Percentiles rank a stretch among this genome's conserved stretches.
phyloP scores from a whole-genome alignment of 2,113 vertebrate species.

The Rhagologus leucostigma region DNA sequence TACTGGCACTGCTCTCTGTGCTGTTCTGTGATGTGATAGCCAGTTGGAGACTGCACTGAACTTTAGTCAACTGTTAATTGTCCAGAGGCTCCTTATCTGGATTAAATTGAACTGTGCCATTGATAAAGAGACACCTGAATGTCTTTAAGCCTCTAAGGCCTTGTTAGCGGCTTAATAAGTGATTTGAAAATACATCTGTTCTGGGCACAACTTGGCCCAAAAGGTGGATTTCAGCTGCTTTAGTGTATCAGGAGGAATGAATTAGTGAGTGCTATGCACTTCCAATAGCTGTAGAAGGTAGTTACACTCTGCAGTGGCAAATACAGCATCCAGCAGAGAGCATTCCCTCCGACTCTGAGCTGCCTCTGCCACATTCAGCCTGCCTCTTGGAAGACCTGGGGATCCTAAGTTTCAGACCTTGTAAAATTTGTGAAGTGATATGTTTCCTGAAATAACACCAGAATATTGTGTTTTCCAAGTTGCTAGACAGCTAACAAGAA shows the following conservation, averaged over 20 bases:
- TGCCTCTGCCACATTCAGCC: not conserved
- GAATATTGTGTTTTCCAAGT: not conserved
- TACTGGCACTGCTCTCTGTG: not conserved
- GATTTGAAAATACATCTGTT: conserved; percentile 55
- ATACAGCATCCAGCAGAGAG: not conserved
- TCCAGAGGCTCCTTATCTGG: conserved; percentile 15
- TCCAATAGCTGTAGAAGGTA: not conserved
- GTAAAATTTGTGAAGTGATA: not conserved
- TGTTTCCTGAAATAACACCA: not conserved
- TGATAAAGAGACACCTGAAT: conserved; percentile 47
- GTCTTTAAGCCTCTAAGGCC: conserved; percentile 5
- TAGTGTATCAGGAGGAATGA: not conserved
- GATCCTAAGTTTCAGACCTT: not conserved
- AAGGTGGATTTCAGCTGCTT: conserved; percentile 44
- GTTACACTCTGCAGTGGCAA: not conserved
- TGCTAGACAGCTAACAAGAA: not conserved
- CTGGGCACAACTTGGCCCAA: conserved; percentile 15
- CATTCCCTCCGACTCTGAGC: fast-evolving
- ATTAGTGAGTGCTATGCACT: not conserved
- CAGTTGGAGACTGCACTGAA: not conserved
- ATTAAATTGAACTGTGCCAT: conserved; percentile 33
- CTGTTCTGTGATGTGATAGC: not conserved
- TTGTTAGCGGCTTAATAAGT: conserved; percentile 31
- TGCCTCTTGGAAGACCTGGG: not conserved
- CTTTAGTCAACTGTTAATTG: conserved; percentile 12